These are phyloP conservation scores for Microctenopoma stevenorrisi DNA, from an alignment of 2,797 vertebrate species.

Conservation along the genomic window DNA sequence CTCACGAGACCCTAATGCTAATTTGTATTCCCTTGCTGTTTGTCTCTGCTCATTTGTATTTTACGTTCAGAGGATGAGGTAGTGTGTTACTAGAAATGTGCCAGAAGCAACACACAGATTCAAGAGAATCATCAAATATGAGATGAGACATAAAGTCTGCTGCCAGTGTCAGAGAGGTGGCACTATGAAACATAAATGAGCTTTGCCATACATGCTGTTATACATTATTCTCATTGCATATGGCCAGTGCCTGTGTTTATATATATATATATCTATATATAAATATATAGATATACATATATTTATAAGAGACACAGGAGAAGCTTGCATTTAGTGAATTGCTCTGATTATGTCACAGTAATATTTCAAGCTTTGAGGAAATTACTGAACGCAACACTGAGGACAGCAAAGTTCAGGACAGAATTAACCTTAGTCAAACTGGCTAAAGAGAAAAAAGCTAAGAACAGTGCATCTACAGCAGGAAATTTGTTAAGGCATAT, in stretches of 20 bases:
- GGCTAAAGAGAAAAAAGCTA: no score
- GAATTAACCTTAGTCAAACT: no score
- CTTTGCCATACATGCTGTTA: neutral
- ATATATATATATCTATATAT: no score
- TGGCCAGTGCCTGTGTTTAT: no score
- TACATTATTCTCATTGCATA: neutral
- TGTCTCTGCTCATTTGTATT: conserved; percentile 7
- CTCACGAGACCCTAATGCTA: neutral
- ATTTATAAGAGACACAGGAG: neutral
- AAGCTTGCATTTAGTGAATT: no score
- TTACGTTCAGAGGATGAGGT: neutral
- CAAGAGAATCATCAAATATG: conserved; percentile 2
- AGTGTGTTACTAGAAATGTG: conserved; percentile 13
- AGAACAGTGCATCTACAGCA: no score
- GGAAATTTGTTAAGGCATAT: no score
- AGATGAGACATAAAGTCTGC: neutral
- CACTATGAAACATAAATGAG: neutral
- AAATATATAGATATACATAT: no score
- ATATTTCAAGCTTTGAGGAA: no score
- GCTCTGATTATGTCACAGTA: no score
- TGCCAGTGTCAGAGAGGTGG: neutral
- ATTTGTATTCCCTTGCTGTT: conserved; percentile 27
- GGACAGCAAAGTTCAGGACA: no score
- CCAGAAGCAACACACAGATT: conserved; percentile 19
- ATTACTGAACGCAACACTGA: no score